phyloP scores from a whole-genome alignment of 2,888 invertebrate genomes.

The Hyposoter didymator region DNA sequence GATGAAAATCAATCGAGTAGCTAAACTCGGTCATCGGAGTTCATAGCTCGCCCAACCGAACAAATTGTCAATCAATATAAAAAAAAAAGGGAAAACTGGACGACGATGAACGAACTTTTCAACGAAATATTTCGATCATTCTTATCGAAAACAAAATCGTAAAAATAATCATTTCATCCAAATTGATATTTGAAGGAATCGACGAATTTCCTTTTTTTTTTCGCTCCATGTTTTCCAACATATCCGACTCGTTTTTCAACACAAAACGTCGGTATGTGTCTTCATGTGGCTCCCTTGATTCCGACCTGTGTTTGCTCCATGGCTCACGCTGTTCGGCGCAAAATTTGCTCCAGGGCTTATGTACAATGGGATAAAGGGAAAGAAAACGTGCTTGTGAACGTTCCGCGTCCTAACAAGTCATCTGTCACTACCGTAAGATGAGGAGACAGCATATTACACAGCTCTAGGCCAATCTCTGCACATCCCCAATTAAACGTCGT shows the following conservation, averaged over 20 bases:
- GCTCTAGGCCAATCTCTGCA: slow-evolving; percentile 40
- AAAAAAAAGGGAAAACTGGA: neutral
- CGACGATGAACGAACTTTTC: neutral
- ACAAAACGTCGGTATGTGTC: neutral
- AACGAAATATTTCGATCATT: neutral
- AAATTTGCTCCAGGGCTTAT: slow-evolving; percentile 27
- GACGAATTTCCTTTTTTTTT: neutral
- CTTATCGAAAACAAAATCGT: neutral
- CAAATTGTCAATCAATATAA: neutral
- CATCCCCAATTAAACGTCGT: slow-evolving; percentile 33
- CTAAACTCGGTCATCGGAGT: neutral
- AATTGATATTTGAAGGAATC: neutral
- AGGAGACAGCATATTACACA: slow-evolving; percentile 30
- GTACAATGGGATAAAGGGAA: neutral
- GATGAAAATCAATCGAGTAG: neutral
- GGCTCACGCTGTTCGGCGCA: neutral
- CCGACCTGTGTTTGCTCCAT: slow-evolving; percentile 13
- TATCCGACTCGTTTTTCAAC: neutral
- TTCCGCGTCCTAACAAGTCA: slow-evolving; percentile 14
- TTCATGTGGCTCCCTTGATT: slow-evolving; percentile 22
- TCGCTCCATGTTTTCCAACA: neutral
- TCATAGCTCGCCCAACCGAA: neutral
- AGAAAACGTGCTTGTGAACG: slow-evolving; percentile 12
- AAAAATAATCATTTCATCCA: neutral
- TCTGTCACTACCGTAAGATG: slow-evolving; percentile 8